Conservation (phyloP, 2,113 vertebrate species). For the Lipophrys pholis region DNA sequence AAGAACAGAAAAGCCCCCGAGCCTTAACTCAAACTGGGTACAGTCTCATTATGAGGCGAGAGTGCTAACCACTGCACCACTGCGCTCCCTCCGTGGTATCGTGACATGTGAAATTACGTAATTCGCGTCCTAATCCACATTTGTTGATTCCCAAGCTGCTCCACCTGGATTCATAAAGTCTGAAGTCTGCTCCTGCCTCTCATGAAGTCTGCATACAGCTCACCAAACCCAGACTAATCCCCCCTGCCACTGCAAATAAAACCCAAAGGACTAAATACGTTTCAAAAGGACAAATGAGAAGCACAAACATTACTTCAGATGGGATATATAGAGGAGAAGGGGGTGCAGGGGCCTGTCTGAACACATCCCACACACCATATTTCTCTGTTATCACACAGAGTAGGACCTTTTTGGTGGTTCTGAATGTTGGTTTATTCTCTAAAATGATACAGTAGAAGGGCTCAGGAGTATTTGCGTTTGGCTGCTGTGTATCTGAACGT, state of each 20-base stretch:
- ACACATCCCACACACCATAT: constrained; percentile 55
- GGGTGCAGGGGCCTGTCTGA: constrained; percentile 53
- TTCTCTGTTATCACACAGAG: constrained; percentile 58
- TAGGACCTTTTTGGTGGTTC: constrained; percentile 17
- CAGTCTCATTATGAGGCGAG: too few relatives aligned
- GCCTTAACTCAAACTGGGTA: too few relatives aligned
- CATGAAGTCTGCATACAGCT: constrained; percentile 45
- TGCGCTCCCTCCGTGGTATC: too few relatives aligned
- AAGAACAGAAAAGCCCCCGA: too few relatives aligned
- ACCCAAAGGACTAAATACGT: constrained; percentile 60
- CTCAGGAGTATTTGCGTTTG: constrained; percentile 32
- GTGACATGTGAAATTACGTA: not conserved
- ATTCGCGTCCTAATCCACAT: not conserved
- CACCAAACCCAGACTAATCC: constrained; percentile 82
- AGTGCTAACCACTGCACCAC: too few relatives aligned
- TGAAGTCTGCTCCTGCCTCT: constrained; percentile 64
- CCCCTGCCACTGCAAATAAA: constrained; percentile 66
- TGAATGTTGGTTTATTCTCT: constrained; percentile 17
- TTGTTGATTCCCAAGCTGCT: constrained; percentile 28
- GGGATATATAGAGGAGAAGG: constrained; percentile 43
- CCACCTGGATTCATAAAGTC: constrained; percentile 65
- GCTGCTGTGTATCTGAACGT: constrained; percentile 43
- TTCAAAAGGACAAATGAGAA: constrained; percentile 70
- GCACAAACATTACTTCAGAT: constrained; percentile 56
- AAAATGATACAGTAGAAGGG: constrained; percentile 22